Conservation (phyloP, 1,140 invertebrate genomes). For the Pseudomyrmex gracilis region DNA sequence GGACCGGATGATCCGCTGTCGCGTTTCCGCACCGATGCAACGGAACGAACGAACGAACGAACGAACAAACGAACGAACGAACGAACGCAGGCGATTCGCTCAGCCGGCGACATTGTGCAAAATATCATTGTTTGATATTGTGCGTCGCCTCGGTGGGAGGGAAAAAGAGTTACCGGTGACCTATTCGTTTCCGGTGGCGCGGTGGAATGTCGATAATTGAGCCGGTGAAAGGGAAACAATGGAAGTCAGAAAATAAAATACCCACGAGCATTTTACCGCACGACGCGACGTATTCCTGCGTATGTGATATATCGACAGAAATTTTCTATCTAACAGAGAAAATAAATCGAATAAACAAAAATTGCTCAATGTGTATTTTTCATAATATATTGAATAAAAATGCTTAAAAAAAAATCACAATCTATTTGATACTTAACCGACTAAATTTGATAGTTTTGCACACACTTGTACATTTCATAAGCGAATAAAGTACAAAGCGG, state of each 20-base stretch:
- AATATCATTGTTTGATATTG: slow-evolving; percentile 73
- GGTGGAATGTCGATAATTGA: slow-evolving; percentile 63
- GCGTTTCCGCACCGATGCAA: slow-evolving; percentile 64
- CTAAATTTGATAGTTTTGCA: background rate
- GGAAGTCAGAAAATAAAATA: slow-evolving; percentile 54
- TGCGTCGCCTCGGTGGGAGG: background rate
- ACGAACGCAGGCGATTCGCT: slow-evolving; percentile 70
- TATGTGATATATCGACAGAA: background rate
- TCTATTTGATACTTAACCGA: background rate
- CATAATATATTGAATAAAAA: background rate
- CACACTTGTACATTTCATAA: background rate
- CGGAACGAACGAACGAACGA: slow-evolving; percentile 52
- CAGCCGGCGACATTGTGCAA: slow-evolving; percentile 73
- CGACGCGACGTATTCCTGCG: background rate
- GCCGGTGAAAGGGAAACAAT: slow-evolving; percentile 45
- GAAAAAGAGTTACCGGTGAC: slow-evolving; percentile 53
- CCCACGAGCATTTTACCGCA: slow-evolving; percentile 5
- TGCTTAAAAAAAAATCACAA: too few relatives aligned
- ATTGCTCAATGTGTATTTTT: background rate
- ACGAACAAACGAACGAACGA: slow-evolving; percentile 6
- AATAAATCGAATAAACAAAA: background rate
- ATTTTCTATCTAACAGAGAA: background rate
- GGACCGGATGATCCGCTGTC: slow-evolving; percentile 69
- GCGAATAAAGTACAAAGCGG: background rate
- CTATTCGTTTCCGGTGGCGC: slow-evolving; percentile 56